Percentiles rank a stretch among this genome's conserved stretches.
phyloP scores from a whole-genome alignment of 2,888 invertebrate species.

The Microctonus aethiopoides region DNA sequence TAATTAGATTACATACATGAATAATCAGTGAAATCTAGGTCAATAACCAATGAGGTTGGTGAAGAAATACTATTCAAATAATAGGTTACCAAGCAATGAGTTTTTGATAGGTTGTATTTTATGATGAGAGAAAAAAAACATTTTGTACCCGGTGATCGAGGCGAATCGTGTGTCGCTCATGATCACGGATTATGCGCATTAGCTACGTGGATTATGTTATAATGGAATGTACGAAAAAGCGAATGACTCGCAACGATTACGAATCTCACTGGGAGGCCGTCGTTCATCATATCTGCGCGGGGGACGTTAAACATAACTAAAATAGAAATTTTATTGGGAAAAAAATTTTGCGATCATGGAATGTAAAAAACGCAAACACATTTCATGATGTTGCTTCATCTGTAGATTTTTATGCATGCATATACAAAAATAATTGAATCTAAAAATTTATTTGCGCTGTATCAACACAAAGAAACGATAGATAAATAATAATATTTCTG shows the following conservation, averaged over 20 bases:
- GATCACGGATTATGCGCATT: not conserved
- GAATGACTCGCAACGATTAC: conserved; percentile 43
- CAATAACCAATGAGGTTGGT: too few relatives aligned
- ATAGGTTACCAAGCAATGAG: not conserved
- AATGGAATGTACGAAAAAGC: conserved; percentile 12
- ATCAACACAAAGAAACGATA: not conserved
- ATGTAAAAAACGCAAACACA: not conserved
- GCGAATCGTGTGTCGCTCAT: not conserved
- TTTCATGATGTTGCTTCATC: not conserved
- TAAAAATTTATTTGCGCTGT: not conserved
- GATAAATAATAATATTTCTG: conserved; percentile 1
- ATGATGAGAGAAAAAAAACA: not conserved
- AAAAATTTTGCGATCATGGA: conserved; percentile 43
- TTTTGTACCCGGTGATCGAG: not conserved
- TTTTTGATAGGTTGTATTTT: too few relatives aligned
- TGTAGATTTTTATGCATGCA: not conserved
- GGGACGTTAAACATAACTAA: conserved; percentile 41
- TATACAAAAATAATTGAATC: not conserved
- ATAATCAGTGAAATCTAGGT: too few relatives aligned
- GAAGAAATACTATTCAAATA: too few relatives aligned
- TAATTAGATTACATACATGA: too few relatives aligned
- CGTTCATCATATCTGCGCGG: conserved; percentile 36
- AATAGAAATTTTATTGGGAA: conserved; percentile 49
- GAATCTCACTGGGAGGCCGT: conserved; percentile 47
- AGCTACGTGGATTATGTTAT: not conserved